These are phyloP conservation scores for Craterocephalus amniculus DNA, from an alignment of 2,797 vertebrate species.

Conservation along the genomic window DNA sequence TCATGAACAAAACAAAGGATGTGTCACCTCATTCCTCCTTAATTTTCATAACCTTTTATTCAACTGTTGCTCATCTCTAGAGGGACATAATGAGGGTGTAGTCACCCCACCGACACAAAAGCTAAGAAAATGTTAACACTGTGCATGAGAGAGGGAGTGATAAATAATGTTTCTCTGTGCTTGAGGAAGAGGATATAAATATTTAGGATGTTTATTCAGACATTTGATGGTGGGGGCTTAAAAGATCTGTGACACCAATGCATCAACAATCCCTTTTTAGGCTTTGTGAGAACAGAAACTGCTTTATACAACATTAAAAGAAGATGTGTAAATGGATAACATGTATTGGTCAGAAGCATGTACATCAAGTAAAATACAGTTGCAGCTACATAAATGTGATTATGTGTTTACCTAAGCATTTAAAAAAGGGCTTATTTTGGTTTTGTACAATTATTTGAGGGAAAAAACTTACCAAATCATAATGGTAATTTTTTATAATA, in stretches of 20 bases:
- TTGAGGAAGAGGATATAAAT: constrained; percentile 56
- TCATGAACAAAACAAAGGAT: constrained; percentile 52
- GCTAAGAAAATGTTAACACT: constrained; percentile 42
- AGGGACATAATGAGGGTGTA: constrained; percentile 35
- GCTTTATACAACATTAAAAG: too few relatives aligned
- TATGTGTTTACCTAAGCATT: neutral
- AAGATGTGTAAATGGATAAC: neutral
- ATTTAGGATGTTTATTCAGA: constrained; percentile 61
- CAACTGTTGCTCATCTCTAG: constrained; percentile 24
- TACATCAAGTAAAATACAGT: neutral
- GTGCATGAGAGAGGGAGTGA: constrained; percentile 32
- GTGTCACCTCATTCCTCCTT: constrained; percentile 48
- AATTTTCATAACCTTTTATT: constrained; percentile 46
- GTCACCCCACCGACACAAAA: constrained; percentile 39
- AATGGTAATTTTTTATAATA: neutral
- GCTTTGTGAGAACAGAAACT: too few relatives aligned
- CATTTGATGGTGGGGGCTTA: constrained; percentile 8
- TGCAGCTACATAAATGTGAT: neutral
- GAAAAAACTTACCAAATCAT: neutral
- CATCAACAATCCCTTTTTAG: neutral
- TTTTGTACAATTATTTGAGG: too few relatives aligned
- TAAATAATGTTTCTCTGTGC: constrained; percentile 30
- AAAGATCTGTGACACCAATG: constrained; percentile 14
- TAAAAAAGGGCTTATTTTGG: neutral
- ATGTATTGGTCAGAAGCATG: neutral